Percentiles rank a stretch among this genome's conserved stretches.
These are phyloP conservation scores for Cataglyphis livida DNA, from an alignment of 2,888 invertebrate genomes.

Conservation along the genomic window DNA sequence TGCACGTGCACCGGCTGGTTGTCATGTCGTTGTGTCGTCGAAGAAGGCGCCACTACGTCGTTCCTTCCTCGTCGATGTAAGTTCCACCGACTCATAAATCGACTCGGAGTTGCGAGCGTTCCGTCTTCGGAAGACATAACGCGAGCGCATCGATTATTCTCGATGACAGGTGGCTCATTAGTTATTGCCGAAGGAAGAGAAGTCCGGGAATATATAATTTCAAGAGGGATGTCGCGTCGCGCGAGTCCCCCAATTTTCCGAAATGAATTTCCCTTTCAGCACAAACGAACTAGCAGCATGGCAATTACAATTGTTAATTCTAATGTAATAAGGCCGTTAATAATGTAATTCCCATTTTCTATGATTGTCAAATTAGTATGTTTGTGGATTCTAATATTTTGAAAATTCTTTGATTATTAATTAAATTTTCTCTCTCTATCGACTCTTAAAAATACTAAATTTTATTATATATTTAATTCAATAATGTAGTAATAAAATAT, in stretches of 20 bases:
- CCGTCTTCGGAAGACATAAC: slow-evolving; percentile 47
- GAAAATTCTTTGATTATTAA: neutral
- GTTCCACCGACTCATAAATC: slow-evolving; percentile 66
- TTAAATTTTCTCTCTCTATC: neutral
- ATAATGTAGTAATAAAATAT: too few relatives aligned
- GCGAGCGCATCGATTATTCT: slow-evolving; percentile 55
- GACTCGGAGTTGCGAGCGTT: slow-evolving; percentile 58
- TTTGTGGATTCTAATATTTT: neutral
- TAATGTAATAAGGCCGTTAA: slow-evolving; percentile 44
- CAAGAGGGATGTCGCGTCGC: slow-evolving; percentile 29
- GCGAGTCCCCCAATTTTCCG: slow-evolving; percentile 46
- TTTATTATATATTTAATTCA: neutral
- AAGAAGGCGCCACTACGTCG: slow-evolving; percentile 27
- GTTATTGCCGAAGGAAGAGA: slow-evolving; percentile 49
- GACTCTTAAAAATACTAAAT: neutral
- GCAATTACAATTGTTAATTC: slow-evolving; percentile 52
- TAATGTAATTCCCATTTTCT: slow-evolving; percentile 28
- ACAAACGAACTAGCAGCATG: slow-evolving; percentile 9
- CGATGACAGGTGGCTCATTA: slow-evolving; percentile 55
- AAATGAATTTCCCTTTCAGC: slow-evolving; percentile 42
- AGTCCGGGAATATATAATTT: slow-evolving; percentile 38
- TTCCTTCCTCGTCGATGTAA: slow-evolving; percentile 17
- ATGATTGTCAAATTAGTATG: neutral
- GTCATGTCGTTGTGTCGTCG: slow-evolving; percentile 18
- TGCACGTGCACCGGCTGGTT: slow-evolving; percentile 19